Conservation (phyloP, 2,113 vertebrate genomes). For the Delphinus delphis region DNA sequence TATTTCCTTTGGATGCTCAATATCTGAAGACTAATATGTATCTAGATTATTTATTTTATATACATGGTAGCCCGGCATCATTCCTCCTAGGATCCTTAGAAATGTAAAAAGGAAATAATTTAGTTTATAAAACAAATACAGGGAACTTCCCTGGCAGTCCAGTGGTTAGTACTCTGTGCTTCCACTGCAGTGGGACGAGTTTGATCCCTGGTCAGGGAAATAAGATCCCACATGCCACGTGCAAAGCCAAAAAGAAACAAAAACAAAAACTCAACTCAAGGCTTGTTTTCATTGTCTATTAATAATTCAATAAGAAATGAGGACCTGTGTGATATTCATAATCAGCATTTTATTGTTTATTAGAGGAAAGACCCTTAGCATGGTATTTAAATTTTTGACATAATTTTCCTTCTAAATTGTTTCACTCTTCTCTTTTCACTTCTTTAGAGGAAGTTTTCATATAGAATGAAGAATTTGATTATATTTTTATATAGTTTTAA, state of each 20-base stretch:
- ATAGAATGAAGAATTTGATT: neutral
- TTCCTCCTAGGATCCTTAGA: neutral
- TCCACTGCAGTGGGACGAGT: too few relatives aligned
- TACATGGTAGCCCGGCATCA: neutral
- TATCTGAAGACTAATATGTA: neutral
- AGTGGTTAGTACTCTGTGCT: neutral
- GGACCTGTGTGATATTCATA: neutral
- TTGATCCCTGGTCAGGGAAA: neutral
- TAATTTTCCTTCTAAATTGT: neutral
- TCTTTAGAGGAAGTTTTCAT: neutral
- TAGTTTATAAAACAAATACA: neutral
- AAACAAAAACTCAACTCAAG: neutral
- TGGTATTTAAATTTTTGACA: conserved; percentile 33
- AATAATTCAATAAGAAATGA: neutral
- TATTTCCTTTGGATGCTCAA: neutral
- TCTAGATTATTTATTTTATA: neutral
- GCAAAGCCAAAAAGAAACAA: neutral
- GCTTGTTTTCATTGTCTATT: neutral
- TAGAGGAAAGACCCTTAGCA: neutral
- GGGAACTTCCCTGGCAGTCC: neutral
- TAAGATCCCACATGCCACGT: neutral
- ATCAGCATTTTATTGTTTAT: neutral
- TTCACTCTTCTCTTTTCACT: neutral
- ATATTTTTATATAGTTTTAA: neutral
- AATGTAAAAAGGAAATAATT: neutral